Evolutionary conservation across 1,140 invertebrate genomes (phyloP), one percentile per base, ranked within the genome.

Genomic region (Pachypeltis micranthus): DNA sequence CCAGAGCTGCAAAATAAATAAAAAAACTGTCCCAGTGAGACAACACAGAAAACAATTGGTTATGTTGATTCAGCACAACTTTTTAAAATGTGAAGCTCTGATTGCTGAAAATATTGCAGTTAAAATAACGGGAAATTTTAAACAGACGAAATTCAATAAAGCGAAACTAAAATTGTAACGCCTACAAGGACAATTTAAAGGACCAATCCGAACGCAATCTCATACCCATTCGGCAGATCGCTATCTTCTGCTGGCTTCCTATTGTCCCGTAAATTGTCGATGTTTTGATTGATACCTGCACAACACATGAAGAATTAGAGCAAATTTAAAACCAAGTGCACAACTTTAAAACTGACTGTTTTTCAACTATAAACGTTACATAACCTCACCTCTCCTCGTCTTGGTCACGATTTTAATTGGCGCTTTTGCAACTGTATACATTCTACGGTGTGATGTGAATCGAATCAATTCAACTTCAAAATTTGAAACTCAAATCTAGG

Each of bases 401-500:
- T 91, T 90, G 57, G 86, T 86, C 67, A 88, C 86, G 70, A 90
- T 87, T 78, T 91, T 90, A 75, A 85, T 90, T 58, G 87, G 86
- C 61, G 86, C 86, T 78, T 89, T 89, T 62, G 85, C 85, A 68
- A 90, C 84, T 69, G 87, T 89, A 78, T 90, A 91, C 88, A 91
- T 90, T 69, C 76, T 64, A 61, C 31, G 31, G n/a, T n/a, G n/a
- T n/a, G n/a, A n/a, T n/a, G n/a, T n/a, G n/a, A n/a, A n/a, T n/a
- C n/a, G n/a, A n/a, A n/a, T n/a, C n/a, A n/a, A n/a, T n/a, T n/a
- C n/a, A n/a, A n/a, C n/a, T n/a, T n/a, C n/a, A n/a, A n/a, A n/a
- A n/a, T n/a, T n/a, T n/a, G n/a, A n/a, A n/a, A n/a, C n/a, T n/a
- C n/a, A n/a, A n/a, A n/a, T n/a, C n/a, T n/a, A n/a, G n/a, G n/a